Base-by-base conservation (phyloP, 1,140 invertebrate genomes). In the Plodia interpunctella region DNA sequence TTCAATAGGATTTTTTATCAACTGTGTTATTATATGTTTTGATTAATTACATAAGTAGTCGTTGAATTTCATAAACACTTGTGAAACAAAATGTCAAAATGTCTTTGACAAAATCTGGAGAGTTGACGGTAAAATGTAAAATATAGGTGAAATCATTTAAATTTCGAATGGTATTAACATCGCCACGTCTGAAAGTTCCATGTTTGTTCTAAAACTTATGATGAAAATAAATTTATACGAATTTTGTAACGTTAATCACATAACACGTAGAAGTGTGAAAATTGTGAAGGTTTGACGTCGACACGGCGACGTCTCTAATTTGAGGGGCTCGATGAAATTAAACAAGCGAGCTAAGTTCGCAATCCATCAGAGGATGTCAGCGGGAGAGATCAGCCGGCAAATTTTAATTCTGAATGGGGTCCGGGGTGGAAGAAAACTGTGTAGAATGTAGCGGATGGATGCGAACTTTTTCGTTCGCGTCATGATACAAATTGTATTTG, bases 401-500 rank as follows among this genome's bases (percentile, higher is more conserved):
- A 89, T 89, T 89, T 89, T 89, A 89, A 89, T 89, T 89, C 81
- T 75, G 78, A 82, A 80, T 78, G 84, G 82, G 80, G 69, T 74
- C 76, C 75, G 38, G 38, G 10, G 3, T 15, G 38, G 35, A n/a
- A n/a, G n/a, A n/a, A 17, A 15, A 9, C 30, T 32, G 38, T n/a
- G 38, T 44, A 17, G 38, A 44, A 38, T 3, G 38, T 44, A 44
- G 38, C 38, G 38, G 15, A 44, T 5, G 8, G 15, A 44, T 44
- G 38, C 2, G 5, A 15, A 1, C 6, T 44, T 44, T 44, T 15
- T 15, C 10, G 10, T 44, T 11, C 8, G 11, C 11, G 30, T 32
- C 30, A 1, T 9, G 30, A 32, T 32, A 10, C 11, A 25, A 25
- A 32, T 32, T 32, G 11, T 32, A 32, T 32, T 10, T 5, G 10